Conservation (phyloP, 1,140 invertebrate genomes). For the Apis florea region DNA sequence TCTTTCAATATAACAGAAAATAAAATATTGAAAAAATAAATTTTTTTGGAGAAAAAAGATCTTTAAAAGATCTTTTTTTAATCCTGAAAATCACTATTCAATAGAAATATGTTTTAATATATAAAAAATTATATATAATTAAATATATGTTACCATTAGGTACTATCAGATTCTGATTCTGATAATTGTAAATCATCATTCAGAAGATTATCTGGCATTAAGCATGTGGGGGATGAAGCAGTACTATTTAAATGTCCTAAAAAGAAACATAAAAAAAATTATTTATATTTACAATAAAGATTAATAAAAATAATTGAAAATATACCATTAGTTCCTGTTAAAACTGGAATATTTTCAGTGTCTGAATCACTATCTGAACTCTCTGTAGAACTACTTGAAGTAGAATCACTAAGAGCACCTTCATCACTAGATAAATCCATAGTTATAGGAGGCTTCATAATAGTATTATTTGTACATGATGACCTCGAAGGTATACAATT, state of each 20-base stretch:
- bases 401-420: slow-evolving; percentile 72
- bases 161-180: slow-evolving; percentile 86
- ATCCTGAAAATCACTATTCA: slow-evolving; percentile 4
- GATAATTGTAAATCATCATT: slow-evolving; percentile 89
- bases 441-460: slow-evolving; percentile 25
- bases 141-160: slow-evolving; percentile 64
- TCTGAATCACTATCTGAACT: slow-evolving; percentile 77
- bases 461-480: slow-evolving; percentile 46
- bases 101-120: background rate
- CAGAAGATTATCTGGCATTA: slow-evolving; percentile 82
- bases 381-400: slow-evolving; percentile 75
- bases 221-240: slow-evolving; percentile 72
- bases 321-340: slow-evolving; percentile 65
- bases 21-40: background rate
- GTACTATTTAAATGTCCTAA: slow-evolving; percentile 75
- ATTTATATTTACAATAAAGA: slow-evolving; percentile 16
- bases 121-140: background rate
- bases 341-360: slow-evolving; percentile 62
- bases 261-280: slow-evolving; percentile 43
- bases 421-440: slow-evolving; percentile 61
- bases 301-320: slow-evolving; percentile 35
- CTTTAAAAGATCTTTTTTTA: background rate
- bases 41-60: background rate
- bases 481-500: slow-evolving; percentile 55
- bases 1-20: background rate